These are phyloP conservation scores for Esox masquinongy DNA, from an alignment of 2,797 vertebrate genomes.

Conservation along the genomic window DNA sequence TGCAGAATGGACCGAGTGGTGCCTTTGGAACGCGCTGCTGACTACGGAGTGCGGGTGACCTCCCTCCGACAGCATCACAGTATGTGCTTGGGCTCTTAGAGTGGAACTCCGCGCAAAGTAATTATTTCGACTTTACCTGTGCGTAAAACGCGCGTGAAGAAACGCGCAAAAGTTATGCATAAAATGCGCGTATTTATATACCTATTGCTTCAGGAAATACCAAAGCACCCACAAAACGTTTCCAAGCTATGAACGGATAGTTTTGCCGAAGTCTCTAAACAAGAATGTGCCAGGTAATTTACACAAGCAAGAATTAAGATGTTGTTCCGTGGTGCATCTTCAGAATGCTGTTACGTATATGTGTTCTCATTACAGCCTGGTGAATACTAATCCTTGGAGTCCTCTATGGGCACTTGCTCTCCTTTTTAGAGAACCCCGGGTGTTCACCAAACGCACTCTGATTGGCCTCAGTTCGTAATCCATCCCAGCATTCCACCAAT, in stretches of 20 bases:
- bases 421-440: slow-evolving; percentile 68
- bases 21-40: slow-evolving; percentile 78
- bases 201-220: not conserved
- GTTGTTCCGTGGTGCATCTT: not conserved
- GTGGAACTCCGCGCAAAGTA: slow-evolving; percentile 14
- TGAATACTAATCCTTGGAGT: slow-evolving; percentile 40
- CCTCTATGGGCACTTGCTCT: slow-evolving; percentile 58
- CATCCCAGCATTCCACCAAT: slow-evolving; percentile 63
- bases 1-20: slow-evolving; percentile 72
- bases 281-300: not conserved
- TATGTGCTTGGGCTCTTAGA: not conserved
- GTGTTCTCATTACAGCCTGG: slow-evolving; percentile 31
- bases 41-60: slow-evolving; percentile 84
- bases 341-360: slow-evolving; percentile 15
- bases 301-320: not conserved
- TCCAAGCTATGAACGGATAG: not conserved
- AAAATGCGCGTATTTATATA: not conserved
- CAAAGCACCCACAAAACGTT: not conserved
- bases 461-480: slow-evolving; percentile 71
- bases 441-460: slow-evolving; percentile 44
- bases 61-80: slow-evolving; percentile 82
- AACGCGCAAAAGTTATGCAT: slow-evolving; percentile 2
- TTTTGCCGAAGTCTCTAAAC: not conserved
- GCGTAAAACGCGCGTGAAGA: slow-evolving; percentile 1
- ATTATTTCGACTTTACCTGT: slow-evolving; percentile 1